Evolutionary conservation across 2,888 invertebrate genomes (phyloP), one percentile per base, ranked within the genome.

Genomic region (Schrankia costaestrigalis): DNA sequence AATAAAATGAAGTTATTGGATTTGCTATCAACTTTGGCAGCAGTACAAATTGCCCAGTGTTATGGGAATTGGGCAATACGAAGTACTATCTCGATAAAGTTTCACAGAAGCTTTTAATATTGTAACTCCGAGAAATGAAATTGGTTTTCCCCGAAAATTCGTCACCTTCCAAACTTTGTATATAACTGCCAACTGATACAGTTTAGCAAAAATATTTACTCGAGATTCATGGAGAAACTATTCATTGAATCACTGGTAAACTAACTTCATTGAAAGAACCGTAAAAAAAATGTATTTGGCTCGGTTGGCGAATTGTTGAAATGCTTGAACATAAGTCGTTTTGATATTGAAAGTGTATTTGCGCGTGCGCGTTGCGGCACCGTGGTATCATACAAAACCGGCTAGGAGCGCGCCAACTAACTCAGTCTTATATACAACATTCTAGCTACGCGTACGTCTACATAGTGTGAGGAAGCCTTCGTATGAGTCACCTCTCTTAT

Each of bases 371-470:
- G 70, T 52, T 68, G 48, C 63, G 63, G 55, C 55, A 66, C 71
- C 70, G 59, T 49, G 57, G 64, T 63, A 65, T 76, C 65, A 58
- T 81, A 86, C 87, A 87, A 85, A 87, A 87, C 86, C 78, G 68
- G 81, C 78, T 66, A 71, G 71, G 57, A 67, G 56, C 71, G 66
- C 78, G 78, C 71, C 63, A 68, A 74, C 78, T 81, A 78, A 81
- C 79, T 86, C 86, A 87, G 87, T 87, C 72, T 79, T 81, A 83
- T 85, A 84, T 78, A 65, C 78, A 80, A 77, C 86, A 83, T 74
- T 78, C 83, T 83, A 83, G 78, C 75, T 67, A 78, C 68, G 60
- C 68, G 80, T 71, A 74, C 83, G 81, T 73, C 60, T 71, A 71
- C 66, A 63, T 63, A n/a, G n/a, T 62, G 59, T 54, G 67, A 71